Base-by-base conservation (phyloP, 2,797 vertebrate genomes). In the Enteromius viviparus region DNA sequence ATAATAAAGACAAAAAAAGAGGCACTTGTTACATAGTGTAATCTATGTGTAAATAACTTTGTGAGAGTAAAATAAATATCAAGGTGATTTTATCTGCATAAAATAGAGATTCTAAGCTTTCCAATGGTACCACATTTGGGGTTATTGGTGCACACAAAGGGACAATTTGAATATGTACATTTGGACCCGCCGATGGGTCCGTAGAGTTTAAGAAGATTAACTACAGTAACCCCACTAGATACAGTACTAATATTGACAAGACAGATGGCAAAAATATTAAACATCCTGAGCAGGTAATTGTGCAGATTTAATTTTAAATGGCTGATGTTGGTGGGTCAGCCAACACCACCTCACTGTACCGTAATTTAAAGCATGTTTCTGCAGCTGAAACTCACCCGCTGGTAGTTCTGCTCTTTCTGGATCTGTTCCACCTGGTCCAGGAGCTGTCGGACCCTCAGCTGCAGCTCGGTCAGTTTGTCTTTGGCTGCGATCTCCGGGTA, bases 381-480 rank as follows among this genome's bases (percentile, higher is more conserved):
- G 29, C 29, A 49, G 75, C 17, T 45, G 14, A 58, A 19, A 85
- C 96, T 95, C 84, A 98, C 97, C 94, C 97, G 87, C 88, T 99
- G 97, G 92, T 98, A 99, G 91, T 98, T 97, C 82, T 98, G 97
- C 80, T 99, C 97, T 88, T 99, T 99, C 90, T 98, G 97, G 90
- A 99, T 97, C 93, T 98, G 97, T 51, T 98, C 97, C 4, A 98
- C 96, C 79, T 98, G 97, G 88, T 99, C 97, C 34, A 98, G 94
- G 32, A 99, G 93, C 90, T 99, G 97, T 19, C 97, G 92, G 0
- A 95, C 96, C 0, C 97, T 91, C 45, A 98, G 95, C 93, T 98
- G 97, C 85, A 99, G 92, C 89, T 98, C 97, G 0, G 96, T 97
- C 85, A 99, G 94, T 69, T 98, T 98, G 91, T 99, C 97, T 85